These are phyloP conservation scores for Pentamera pediparva DNA, from an alignment of 53 echinoderm and acorn worm species.

Conservation along the genomic window DNA sequence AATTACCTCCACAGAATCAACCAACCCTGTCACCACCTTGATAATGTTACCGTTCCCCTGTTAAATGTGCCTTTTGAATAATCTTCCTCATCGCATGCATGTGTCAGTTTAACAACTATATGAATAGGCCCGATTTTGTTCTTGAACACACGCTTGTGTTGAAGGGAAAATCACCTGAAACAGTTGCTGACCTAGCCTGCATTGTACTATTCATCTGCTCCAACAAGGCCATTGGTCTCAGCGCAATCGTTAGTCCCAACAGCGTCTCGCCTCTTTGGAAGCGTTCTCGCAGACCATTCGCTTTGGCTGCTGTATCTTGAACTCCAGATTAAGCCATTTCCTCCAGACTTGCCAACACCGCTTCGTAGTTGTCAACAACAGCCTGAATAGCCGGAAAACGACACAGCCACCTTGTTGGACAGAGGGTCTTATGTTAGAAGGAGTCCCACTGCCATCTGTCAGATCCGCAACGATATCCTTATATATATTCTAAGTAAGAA, in stretches of 20 bases:
- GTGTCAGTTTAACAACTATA: no score
- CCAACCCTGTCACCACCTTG: no score
- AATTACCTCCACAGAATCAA: no score
- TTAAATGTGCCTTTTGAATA: no score
- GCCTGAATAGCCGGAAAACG: conserved; percentile 37
- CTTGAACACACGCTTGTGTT: no score
- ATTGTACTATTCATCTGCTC: conserved; percentile 40
- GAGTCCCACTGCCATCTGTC: background rate
- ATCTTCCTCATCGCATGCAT: no score
- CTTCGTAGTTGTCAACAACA: conserved; percentile 39
- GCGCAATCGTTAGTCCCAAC: conserved; percentile 37
- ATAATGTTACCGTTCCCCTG: no score
- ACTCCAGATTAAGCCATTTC: conserved; percentile 33
- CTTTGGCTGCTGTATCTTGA: conserved; percentile 38
- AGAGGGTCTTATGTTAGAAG: conserved; percentile 3
- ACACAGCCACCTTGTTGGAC: conserved; percentile 46
- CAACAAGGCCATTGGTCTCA: conserved; percentile 33
- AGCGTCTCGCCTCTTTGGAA: conserved; percentile 43
- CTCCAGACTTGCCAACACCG: conserved; percentile 30
- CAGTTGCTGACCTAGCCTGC: conserved; percentile 31
- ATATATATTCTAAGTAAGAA: no score
- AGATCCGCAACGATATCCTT: no score
- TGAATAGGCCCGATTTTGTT: no score
- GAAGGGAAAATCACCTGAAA: conserved; percentile 34
- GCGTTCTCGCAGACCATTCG: conserved; percentile 45